Conservation (phyloP, 2,113 vertebrate genomes). For the Pelusios castaneus region DNA sequence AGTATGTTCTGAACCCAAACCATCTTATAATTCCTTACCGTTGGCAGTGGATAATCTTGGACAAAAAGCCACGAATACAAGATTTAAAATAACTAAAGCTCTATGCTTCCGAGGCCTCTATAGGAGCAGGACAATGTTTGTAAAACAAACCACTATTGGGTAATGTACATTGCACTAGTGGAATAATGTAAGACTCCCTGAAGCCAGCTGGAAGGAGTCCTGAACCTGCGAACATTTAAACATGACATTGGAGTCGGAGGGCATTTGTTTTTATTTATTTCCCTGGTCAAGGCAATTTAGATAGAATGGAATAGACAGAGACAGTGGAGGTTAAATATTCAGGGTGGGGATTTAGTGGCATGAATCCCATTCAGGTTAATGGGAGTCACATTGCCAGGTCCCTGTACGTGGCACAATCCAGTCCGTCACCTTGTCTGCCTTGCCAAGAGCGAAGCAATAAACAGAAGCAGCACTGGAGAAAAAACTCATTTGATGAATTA, state of each 20-base stretch:
- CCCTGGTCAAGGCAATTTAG: conserved; percentile 25
- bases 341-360: conserved; percentile 26
- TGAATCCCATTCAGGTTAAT: conserved; percentile 59
- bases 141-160: neutral
- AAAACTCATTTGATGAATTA: conserved; percentile 4
- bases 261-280: conserved; percentile 25
- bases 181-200: neutral
- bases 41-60: neutral
- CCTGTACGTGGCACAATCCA: rapidly evolving
- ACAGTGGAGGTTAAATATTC: conserved; percentile 53
- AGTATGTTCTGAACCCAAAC: neutral
- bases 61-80: neutral
- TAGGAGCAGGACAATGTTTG: neutral
- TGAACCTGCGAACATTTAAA: neutral
- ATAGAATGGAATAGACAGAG: conserved; percentile 42
- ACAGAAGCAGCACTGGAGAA: neutral
- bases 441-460: conserved; percentile 22
- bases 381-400: conserved; percentile 32
- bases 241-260: neutral
- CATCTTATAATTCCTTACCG: neutral
- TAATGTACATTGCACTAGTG: neutral
- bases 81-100: neutral
- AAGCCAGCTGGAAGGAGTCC: neutral
- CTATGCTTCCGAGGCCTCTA: neutral
- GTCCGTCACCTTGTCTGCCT: conserved; percentile 8